A percentile compares a stretch with the other conserved stretches of the same genome.
Evolutionary conservation across 2,888 invertebrate genomes (phyloP).

Genomic region (Eubasilissa splendida): DNA sequence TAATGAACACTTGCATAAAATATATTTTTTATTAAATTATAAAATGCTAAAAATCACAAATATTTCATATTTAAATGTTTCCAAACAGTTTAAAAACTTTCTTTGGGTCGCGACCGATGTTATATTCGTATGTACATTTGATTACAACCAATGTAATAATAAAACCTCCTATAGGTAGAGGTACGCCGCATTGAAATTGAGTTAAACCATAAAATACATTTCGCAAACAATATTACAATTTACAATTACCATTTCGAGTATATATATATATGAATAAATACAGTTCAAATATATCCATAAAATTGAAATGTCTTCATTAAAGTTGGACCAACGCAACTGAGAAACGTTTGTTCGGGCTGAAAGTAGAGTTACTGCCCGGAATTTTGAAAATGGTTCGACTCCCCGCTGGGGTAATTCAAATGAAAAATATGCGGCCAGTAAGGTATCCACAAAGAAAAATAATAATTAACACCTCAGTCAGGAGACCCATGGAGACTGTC

Average conservation of each 20-base stretch:
- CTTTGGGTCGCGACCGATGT: not conserved
- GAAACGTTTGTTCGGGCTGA: not conserved
- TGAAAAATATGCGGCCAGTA: slow-evolving; percentile 11
- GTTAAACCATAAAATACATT: not conserved
- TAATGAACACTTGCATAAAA: not conserved
- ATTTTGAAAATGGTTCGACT: slow-evolving; percentile 11
- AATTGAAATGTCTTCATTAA: slow-evolving; percentile 10
- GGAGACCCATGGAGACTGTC: not conserved
- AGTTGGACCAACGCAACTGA: not conserved
- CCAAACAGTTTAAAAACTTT: not conserved
- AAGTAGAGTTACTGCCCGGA: slow-evolving; percentile 7
- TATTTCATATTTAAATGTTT: not conserved
- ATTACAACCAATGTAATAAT: not conserved
- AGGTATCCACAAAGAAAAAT: slow-evolving; percentile 12
- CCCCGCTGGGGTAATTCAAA: slow-evolving; percentile 5
- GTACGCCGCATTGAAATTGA: not conserved
- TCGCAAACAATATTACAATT: not conserved
- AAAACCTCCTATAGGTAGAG: no score
- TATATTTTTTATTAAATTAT: slow-evolving; percentile 19
- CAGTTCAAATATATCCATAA: not conserved
- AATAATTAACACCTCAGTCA: not conserved
- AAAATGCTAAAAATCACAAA: slow-evolving; percentile 16
- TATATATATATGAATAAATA: not conserved
- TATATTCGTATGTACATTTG: no score
- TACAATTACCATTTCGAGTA: not conserved